Evolutionary conservation across 2,888 invertebrate species (phyloP), one percentile per base, ranked within the genome.

Genomic region (Eustalomyia histrio): DNA sequence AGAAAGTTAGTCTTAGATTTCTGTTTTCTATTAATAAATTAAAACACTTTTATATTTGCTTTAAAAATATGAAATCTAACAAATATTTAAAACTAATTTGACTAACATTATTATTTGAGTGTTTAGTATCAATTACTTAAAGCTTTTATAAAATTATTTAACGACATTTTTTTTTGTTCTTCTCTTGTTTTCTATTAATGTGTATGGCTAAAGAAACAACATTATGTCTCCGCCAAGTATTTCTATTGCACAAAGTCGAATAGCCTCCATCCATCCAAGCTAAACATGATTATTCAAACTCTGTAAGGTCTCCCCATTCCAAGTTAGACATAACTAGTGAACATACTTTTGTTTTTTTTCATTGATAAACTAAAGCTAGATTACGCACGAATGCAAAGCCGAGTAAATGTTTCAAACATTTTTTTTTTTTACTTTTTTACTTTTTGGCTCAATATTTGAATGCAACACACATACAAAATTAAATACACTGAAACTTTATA

Each of bases 71-170:
- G 7, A 29, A 29, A 29, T 21, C 21, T 4, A 21, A 21, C 21
- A 21, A 29, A 29, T 29, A 4, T 29, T 7, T 29, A 6, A 4
- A 29, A 29, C 7, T 6, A 29, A 1, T 47, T 57, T 65, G 24
- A 72, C 71, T n/a, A 65, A 55, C 60, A 65, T 72, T 53, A 52
- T 64, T 67, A 47, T 55, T 9, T 61, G 67, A 72, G 78, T 67
- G 72, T 47, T 14, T 5, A 16, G 21, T 58, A 69, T 58, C 52
- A 58, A 39, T 71, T 76, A 57, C 29, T 53, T 43, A 52, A 72
- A 71, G 71, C 65, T 78, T 63, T 69, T 52, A 35, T 39, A 1
- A 55, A 67, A 61, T 57, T 64, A 64, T 76, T 69, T 57, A 64
- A 69, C 68, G 35, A 69, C 76, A 55, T 53, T 75, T 68, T 24